Conservation (phyloP, 2,888 invertebrate species). For the Limenitis camilla region DNA sequence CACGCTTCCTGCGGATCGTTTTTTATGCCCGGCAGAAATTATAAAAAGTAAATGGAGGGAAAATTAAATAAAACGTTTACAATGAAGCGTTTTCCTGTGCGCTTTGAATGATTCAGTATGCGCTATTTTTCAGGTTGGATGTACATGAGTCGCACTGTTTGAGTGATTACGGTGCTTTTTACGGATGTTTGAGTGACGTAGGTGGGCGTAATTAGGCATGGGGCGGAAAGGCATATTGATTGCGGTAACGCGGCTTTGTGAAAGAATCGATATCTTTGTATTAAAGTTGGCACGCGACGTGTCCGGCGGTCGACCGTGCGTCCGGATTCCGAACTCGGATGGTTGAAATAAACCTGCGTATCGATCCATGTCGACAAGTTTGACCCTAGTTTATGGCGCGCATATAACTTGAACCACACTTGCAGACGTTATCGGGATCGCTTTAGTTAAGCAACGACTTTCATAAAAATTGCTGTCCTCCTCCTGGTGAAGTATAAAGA, state of each 20-base stretch:
- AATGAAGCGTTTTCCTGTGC: constrained; percentile 73
- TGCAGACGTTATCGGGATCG: constrained; percentile 35
- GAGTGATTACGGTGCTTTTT: constrained; percentile 59
- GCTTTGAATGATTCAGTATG: constrained; percentile 70
- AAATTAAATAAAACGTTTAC: constrained; percentile 75
- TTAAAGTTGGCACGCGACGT: constrained; percentile 70
- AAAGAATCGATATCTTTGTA: constrained; percentile 73
- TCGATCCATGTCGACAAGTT: constrained; percentile 61
- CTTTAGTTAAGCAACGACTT: constrained; percentile 29
- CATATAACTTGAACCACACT: constrained; percentile 52
- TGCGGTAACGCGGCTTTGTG: constrained; percentile 72
- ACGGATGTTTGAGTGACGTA: constrained; percentile 68
- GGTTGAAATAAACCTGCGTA: constrained; percentile 53
- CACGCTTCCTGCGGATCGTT: constrained; percentile 72
- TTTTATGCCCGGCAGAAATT: constrained; percentile 73
- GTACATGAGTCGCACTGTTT: constrained; percentile 44
- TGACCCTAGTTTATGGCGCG: constrained; percentile 60
- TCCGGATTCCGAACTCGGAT: constrained; percentile 40
- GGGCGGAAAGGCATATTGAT: constrained; percentile 74
- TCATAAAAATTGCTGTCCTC: constrained; percentile 15
- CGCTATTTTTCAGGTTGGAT: constrained; percentile 63
- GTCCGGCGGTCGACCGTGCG: constrained; percentile 54
- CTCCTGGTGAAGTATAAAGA: constrained; percentile 3
- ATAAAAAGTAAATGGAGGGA: constrained; percentile 75
- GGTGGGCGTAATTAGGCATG: constrained; percentile 72